Evolutionary conservation across 2,888 invertebrate species (phyloP), one percentile per base, ranked within the genome.

Genomic region (Ormyrus labotus): DNA sequence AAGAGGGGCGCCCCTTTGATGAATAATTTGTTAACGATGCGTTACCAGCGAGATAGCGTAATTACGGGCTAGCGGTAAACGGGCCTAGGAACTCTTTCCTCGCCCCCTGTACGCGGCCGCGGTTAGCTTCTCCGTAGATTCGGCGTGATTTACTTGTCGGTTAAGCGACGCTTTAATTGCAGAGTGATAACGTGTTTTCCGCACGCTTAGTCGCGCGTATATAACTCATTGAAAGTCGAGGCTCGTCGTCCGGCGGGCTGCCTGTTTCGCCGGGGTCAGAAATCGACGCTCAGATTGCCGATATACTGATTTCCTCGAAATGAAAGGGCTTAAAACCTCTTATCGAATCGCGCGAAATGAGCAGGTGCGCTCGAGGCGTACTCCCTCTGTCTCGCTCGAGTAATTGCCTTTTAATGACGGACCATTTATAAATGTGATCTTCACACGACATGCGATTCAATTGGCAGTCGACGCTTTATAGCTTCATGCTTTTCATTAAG

Each of bases 11-110:
- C 50, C 61, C 57, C 51, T 73, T 78, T 83, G 84, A 86, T 85
- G 85, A 87, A 87, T 86, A 88, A 88, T 88, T 87, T 86, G 88
- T 88, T 87, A 87, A 86, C 86, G 85, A 83, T 86, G 87, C 85
- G 85, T 87, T 87, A 85, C 34, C 84, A 83, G 81, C 79, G 64
- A 85, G 87, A 88, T 87, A 87, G 85, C 85, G 86, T 88, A 88
- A 88, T 88, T 87, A 86, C 84, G 84, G 86, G 84, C 85, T 11
- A 68, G 47, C 34, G 53, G 51, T 74, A 74, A 74, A 74, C 50
- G 67, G 9, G 51, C 58, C 63, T 50, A 48, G 45, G 45, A 68
- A 57, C 9, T 67, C 65, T 67, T 47, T 55, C 9, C 65, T 64
- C 53, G 51, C 10, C 9, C 63, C 13, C 9, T 45, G n/a, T 11